A percentile compares a stretch with the other conserved stretches of the same genome.
These are phyloP conservation scores for Heterochromis multidens DNA, from an alignment of 2,113 vertebrate genomes.

Conservation along the genomic window DNA sequence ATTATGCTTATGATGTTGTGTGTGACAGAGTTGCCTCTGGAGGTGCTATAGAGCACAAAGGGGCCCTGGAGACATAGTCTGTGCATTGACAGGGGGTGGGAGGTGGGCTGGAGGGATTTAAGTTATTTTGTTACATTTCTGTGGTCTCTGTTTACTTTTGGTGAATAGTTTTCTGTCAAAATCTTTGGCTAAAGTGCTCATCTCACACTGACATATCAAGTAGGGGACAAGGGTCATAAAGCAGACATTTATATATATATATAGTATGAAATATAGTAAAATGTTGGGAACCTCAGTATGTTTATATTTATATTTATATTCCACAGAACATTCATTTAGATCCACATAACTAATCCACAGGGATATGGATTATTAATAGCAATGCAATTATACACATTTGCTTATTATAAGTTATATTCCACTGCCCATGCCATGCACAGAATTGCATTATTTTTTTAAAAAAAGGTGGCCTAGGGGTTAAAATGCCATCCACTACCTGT, in stretches of 20 bases:
- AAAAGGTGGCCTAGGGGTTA: background rate
- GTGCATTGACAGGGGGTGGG: background rate
- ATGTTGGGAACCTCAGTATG: background rate
- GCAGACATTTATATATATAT: too few species aligned
- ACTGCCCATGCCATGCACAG: background rate
- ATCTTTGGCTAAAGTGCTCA: background rate
- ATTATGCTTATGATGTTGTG: slow-evolving; percentile 66
- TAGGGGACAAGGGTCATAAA: background rate
- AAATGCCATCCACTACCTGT: background rate
- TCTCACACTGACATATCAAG: background rate
- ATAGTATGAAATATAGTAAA: background rate
- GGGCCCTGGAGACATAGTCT: slow-evolving; percentile 24
- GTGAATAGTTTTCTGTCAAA: background rate
- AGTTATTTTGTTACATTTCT: background rate
- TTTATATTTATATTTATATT: background rate
- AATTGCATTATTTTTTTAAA: background rate
- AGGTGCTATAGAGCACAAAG: slow-evolving; percentile 40
- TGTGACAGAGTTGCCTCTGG: slow-evolving; percentile 66
- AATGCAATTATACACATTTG: background rate
- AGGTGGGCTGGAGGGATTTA: background rate
- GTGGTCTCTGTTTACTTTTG: background rate
- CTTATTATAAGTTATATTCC: background rate
- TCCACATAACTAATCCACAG: background rate
- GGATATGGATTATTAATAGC: background rate
- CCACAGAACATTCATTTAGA: background rate